Evolutionary conservation across 2,888 invertebrate species (phyloP).

Genomic region (Trachelus iudaicus): DNA sequence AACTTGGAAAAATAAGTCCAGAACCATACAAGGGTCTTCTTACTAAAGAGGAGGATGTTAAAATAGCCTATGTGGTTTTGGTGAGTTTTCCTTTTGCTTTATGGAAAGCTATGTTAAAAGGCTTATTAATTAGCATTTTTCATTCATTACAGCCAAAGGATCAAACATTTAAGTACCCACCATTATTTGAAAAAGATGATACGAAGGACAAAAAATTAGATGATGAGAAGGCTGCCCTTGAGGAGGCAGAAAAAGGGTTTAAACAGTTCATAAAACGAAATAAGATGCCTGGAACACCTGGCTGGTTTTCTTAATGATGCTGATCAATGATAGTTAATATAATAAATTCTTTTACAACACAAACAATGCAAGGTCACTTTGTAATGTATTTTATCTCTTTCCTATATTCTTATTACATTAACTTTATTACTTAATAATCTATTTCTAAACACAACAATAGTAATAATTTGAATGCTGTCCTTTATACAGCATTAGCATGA

Average conservation of each 20-base stretch:
- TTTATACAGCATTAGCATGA: background rate
- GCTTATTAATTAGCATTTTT: conserved; percentile 10
- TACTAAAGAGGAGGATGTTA: conserved; percentile 85
- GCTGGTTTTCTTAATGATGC: conserved; percentile 68
- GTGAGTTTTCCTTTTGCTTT: conserved; percentile 67
- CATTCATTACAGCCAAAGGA: conserved; percentile 74
- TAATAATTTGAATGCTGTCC: background rate
- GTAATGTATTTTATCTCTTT: background rate
- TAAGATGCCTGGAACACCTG: conserved; percentile 78
- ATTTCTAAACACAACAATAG: background rate
- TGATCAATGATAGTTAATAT: background rate
- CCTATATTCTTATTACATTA: background rate
- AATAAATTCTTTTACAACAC: background rate
- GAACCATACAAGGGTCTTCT: conserved; percentile 73
- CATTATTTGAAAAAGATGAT: conserved; percentile 72
- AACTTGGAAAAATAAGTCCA: conserved; percentile 74
- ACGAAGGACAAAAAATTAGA: conserved; percentile 68
- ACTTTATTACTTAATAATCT: background rate
- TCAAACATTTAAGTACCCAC: conserved; percentile 80
- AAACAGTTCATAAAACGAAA: conserved; percentile 73
- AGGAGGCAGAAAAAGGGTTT: conserved; percentile 73
- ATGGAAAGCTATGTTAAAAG: background rate
- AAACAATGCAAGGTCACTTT: background rate
- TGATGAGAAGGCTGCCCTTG: conserved; percentile 71
- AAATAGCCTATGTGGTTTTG: conserved; percentile 82